Evolutionary conservation across 2,797 vertebrate genomes (phyloP).

Genomic region (Thalassophryne amazonica): DNA sequence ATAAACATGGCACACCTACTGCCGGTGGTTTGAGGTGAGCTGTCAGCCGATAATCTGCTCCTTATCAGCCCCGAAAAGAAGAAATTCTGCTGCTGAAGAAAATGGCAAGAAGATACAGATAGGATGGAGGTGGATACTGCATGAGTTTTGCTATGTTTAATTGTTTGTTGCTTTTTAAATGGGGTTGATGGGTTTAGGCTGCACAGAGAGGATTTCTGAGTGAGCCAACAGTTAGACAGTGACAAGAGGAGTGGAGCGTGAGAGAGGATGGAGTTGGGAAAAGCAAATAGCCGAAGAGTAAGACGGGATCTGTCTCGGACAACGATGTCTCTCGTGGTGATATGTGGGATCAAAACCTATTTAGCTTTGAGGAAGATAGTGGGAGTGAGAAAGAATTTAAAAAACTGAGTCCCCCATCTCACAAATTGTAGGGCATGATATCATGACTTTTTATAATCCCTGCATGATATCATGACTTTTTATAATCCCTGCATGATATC

Average conservation of each 20-base stretch:
- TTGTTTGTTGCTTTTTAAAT: conserved; percentile 59
- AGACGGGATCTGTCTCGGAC: conserved; percentile 36
- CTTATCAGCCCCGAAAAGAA: neutral
- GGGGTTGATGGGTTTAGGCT: conserved; percentile 52
- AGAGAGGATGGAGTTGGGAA: conserved; percentile 9
- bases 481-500: conserved; percentile 55
- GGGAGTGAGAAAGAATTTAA: conserved; percentile 41
- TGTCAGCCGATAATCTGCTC: conserved; percentile 44
- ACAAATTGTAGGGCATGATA: conserved; percentile 58
- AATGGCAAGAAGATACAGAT: conserved; percentile 3
- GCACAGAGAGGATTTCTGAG: conserved; percentile 59
- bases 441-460: conserved; percentile 61
- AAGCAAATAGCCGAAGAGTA: conserved; percentile 11
- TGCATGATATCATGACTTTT: too few relatives aligned
- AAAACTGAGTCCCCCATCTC: conserved; percentile 52
- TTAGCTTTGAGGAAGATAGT: conserved; percentile 48
- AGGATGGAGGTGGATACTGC: conserved; percentile 24
- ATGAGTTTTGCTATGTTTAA: conserved; percentile 27
- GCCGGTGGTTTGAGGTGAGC: conserved; percentile 12
- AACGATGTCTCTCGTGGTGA: conserved; percentile 55
- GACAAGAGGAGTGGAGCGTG: conserved; percentile 45
- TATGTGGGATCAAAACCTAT: conserved; percentile 59
- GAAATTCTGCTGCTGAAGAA: conserved; percentile 11
- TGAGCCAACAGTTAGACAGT: conserved; percentile 65
- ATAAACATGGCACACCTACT: conserved; percentile 18